Percentiles rank a stretch among this genome's conserved stretches.
These are phyloP conservation scores for Botia kubotai DNA, from an alignment of 2,797 vertebrate genomes.

Conservation along the genomic window DNA sequence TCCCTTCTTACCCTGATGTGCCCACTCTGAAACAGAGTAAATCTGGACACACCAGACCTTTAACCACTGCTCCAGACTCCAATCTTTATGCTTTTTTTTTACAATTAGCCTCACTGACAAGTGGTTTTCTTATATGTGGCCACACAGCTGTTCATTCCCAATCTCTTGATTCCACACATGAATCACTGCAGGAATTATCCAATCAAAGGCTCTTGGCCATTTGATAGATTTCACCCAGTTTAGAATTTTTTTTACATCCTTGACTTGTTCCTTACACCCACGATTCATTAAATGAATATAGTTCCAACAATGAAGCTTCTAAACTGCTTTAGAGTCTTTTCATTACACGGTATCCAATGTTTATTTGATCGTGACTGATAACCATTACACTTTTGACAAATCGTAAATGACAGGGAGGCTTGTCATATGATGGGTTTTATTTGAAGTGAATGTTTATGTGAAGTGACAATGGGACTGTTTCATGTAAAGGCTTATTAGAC, in stretches of 20 bases:
- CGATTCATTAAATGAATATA: background rate
- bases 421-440: background rate
- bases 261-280: background rate
- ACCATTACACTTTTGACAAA: background rate
- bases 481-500: slow-evolving; percentile 5
- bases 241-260: background rate
- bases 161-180: too few relatives aligned
- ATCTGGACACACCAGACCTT: too few relatives aligned
- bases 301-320: background rate
- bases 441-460: too few relatives aligned
- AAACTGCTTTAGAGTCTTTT: background rate
- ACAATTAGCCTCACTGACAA: too few relatives aligned
- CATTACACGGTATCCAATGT: background rate
- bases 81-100: too few relatives aligned
- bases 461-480: background rate
- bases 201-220: too few relatives aligned
- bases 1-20: too few relatives aligned
- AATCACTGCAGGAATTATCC: too few relatives aligned
- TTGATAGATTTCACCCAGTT: background rate
- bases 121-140: too few relatives aligned
- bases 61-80: too few relatives aligned
- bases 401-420: background rate
- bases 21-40: too few relatives aligned
- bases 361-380: slow-evolving; percentile 14
- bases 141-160: too few relatives aligned